phyloP scores from a whole-genome alignment of 2,797 vertebrate species.

The Poecilia picta region DNA sequence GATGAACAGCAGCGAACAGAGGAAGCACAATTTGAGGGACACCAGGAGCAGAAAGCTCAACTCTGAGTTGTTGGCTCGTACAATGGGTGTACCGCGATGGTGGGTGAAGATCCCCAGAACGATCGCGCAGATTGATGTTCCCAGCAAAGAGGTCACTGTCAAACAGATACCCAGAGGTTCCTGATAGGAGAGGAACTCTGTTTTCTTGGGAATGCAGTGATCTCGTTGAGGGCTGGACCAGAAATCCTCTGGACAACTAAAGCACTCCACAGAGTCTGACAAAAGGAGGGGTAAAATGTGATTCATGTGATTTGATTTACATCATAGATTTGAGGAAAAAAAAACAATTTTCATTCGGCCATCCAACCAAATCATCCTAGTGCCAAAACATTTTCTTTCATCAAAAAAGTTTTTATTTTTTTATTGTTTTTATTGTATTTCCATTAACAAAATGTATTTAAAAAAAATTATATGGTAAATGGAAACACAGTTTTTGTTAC shows the following conservation, averaged over 20 bases:
- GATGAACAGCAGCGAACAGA: conserved; percentile 67
- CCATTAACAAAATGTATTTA: too few species aligned
- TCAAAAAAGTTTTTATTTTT: too few species aligned
- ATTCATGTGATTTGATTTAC: too few species aligned
- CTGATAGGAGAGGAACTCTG: conserved; percentile 72
- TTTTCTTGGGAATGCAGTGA: conserved; percentile 66
- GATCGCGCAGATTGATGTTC: conserved; percentile 20
- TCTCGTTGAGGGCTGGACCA: conserved; percentile 54
- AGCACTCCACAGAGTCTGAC: conserved; percentile 70
- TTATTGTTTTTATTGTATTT: too few species aligned
- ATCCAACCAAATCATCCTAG: too few species aligned
- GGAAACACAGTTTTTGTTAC: neutral
- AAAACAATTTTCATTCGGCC: too few species aligned
- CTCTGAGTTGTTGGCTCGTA: conserved; percentile 74
- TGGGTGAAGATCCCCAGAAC: conserved; percentile 7
- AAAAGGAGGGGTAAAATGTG: neutral
- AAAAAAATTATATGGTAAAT: too few species aligned
- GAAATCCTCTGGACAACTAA: conserved; percentile 59
- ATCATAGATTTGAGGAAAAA: too few species aligned
- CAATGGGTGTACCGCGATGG: conserved; percentile 21
- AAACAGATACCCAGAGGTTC: conserved; percentile 57
- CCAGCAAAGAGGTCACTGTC: conserved; percentile 53
- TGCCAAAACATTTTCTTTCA: too few species aligned
- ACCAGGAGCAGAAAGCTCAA: conserved; percentile 65
- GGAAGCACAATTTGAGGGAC: conserved; percentile 70